Base-by-base conservation (phyloP, 2,888 invertebrate species). In the Drosophila stalkeri region DNA sequence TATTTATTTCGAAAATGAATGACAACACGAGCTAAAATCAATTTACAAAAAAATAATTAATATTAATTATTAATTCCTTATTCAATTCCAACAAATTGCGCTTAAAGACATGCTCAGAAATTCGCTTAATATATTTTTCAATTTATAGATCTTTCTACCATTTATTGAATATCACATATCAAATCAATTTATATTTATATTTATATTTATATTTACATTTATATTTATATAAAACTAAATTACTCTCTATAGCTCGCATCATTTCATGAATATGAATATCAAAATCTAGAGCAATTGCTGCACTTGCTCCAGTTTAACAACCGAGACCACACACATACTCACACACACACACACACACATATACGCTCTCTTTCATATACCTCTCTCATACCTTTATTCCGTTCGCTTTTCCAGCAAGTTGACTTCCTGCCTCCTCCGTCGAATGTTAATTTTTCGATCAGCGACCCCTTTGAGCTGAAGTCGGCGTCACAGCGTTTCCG, bases 401-500 rank as follows among this genome's bases (percentile, higher is more conserved):
- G 37, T 4, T 39, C 5, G 20, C 2, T 23, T 14, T 14, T 9
- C 12, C 20, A 23, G 57, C 59, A 46, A 74, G 75, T 68, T 72
- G 59, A 82, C 77, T 85, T 85, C 88, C 88, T 82, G 77, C 66
- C 72, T 63, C 68, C 72, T 59, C 60, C 66, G 73, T 67, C 63
- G 67, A 77, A 80, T 80, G 72, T 73, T 75, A 80, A 79, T 87
- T 77, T 72, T 64, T 55, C 64, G 59, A 72, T 67, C 57, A 65
- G 65, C 64, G 75, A 76, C 70, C 68, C 71, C 75, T 70, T 80
- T 67, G 60, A 68, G 62, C 39, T 60, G 59, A 55, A 43, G 47
- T 71, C 61, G 61, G 41, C 68, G 72, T 79, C 79, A 73, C 72
- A 74, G 64, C 77, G 57, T 74, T 87, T 85, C 88, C 88, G 90